Percentiles rank a stretch among this genome's conserved stretches.
Evolutionary conservation across 2,888 invertebrate genomes (phyloP).

Genomic region (Caenorhabditis angaria): DNA sequence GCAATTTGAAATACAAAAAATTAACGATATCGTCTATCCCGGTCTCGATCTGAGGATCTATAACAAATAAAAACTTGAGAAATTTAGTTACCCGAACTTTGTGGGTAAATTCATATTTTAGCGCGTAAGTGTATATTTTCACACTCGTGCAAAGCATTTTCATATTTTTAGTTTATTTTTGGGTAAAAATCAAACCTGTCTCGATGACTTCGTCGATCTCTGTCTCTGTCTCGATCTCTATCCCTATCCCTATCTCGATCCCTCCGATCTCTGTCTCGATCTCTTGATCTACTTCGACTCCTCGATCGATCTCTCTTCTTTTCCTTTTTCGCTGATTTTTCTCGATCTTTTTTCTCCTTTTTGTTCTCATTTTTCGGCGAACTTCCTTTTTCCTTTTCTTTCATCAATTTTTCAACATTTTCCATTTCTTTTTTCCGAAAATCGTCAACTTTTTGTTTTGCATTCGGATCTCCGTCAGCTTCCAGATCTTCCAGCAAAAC

Average conservation of each 20-base stretch:
- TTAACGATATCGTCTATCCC: conserved; percentile 14
- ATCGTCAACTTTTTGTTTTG: conserved; percentile 40
- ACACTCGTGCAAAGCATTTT: too few species aligned
- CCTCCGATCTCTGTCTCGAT: conserved; percentile 19
- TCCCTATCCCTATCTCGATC: conserved; percentile 19
- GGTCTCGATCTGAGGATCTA: conserved; percentile 13
- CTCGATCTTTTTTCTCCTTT: background rate
- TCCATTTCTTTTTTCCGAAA: conserved; percentile 40
- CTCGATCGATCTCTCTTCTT: conserved; percentile 14
- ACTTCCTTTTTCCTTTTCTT: conserved; percentile 10
- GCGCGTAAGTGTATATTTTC: too few species aligned
- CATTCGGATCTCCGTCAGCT: conserved; percentile 49
- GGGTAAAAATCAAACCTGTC: conserved; percentile 19
- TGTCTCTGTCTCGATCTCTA: conserved; percentile 20
- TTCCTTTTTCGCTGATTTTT: conserved; percentile 14
- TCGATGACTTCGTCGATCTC: conserved; percentile 23
- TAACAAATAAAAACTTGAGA: conserved; percentile 6
- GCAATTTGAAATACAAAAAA: conserved; percentile 3
- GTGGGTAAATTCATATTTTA: too few species aligned
- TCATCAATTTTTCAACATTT: conserved; percentile 44
- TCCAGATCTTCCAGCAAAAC: conserved; percentile 68
- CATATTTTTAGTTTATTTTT: too few species aligned
- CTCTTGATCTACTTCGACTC: conserved; percentile 15
- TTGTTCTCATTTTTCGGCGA: conserved; percentile 5
- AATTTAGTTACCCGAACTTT: too few species aligned